phyloP scores from a whole-genome alignment of 2,797 vertebrate genomes.

The Erethizon dorsatum region DNA sequence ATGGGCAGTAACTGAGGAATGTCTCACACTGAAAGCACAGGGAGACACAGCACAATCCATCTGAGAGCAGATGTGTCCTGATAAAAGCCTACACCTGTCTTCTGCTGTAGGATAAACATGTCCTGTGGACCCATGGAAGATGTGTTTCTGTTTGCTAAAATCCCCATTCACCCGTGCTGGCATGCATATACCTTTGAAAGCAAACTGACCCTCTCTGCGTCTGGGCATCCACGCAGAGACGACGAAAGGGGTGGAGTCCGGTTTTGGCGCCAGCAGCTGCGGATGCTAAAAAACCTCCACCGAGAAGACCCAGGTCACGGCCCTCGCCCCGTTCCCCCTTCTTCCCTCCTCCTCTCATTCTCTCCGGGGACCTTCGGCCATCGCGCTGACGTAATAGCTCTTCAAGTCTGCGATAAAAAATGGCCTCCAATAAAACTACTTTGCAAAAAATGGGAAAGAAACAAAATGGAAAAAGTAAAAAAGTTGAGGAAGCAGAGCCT shows the following conservation, averaged over 20 bases:
- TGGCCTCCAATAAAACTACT: constrained; percentile 93
- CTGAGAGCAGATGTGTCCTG: constrained; percentile 82
- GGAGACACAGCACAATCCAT: constrained; percentile 78
- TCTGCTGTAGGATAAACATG: constrained; percentile 66
- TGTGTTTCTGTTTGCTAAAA: constrained; percentile 52
- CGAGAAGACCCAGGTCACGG: fast-evolving
- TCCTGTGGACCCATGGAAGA: constrained; percentile 78
- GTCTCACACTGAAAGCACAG: constrained; percentile 77
- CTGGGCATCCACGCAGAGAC: background rate
- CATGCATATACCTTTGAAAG: constrained; percentile 78
- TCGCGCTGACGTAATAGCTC: constrained; percentile 87
- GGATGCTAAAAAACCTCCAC: background rate
- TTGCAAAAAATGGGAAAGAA: too few species aligned
- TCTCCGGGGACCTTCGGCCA: background rate
- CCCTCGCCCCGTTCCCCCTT: background rate
- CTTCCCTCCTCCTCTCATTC: background rate
- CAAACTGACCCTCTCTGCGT: background rate
- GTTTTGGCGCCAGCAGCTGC: constrained; percentile 81
- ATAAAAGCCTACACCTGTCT: constrained; percentile 68
- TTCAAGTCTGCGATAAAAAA: constrained; percentile 92
- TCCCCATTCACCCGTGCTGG: constrained; percentile 63
- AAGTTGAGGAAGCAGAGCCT: too few species aligned
- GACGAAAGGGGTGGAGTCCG: constrained; percentile 72
- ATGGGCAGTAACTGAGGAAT: constrained; percentile 78
- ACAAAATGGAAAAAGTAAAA: too few species aligned